Base-by-base conservation (phyloP, 1,140 invertebrate species). In the Neodiprion pinetum region DNA sequence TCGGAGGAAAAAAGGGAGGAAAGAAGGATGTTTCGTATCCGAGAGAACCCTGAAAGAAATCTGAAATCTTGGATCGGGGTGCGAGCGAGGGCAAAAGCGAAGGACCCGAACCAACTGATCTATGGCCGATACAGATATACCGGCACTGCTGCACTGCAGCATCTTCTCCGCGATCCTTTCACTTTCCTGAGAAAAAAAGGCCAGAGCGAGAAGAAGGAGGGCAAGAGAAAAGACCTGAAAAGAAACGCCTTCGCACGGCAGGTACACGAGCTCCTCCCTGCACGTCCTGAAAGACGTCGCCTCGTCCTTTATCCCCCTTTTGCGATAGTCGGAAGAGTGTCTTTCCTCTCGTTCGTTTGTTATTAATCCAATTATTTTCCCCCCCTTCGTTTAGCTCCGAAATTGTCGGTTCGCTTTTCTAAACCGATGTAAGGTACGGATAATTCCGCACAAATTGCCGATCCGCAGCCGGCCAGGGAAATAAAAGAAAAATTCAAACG, bases 1-100 rank as follows among this genome's bases (percentile, higher is more conserved):
- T 66, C 78, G 75, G 79, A 75, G 79, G 76, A 79, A 77, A 80
- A 80, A 80, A 72, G 74, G 71, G 79, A 17, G n/a, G 53, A 17
- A 61, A 17, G n/a, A 61, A 61, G 53, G 53, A 61, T 61, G 53
- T 61, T 61, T 61, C 53, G 53, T 61, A 61, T 61, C 53, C 53
- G n/a, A 61, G 9, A 9, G 53, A 61, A 61, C 11, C 7, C 53
- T 61, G 53, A 61, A 61, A 61, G 53, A 61, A 61, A 61, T 61
- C 53, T 61, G 53, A 61, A 61, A 61, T 61, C 53, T 61, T 14
- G 53, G 53, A 61, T 61, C 53, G 53, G 53, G 53, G 53, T 61
- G 53, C 28, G 28, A 61, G 53, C 28, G 28, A 61, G n/a, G 11
- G 11, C 53, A 61, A 21, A 21, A 40, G 28, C 28, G 28, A 40